Evolutionary conservation across 2,113 vertebrate genomes (phyloP).

Genomic region (Zosterops pallidus): DNA sequence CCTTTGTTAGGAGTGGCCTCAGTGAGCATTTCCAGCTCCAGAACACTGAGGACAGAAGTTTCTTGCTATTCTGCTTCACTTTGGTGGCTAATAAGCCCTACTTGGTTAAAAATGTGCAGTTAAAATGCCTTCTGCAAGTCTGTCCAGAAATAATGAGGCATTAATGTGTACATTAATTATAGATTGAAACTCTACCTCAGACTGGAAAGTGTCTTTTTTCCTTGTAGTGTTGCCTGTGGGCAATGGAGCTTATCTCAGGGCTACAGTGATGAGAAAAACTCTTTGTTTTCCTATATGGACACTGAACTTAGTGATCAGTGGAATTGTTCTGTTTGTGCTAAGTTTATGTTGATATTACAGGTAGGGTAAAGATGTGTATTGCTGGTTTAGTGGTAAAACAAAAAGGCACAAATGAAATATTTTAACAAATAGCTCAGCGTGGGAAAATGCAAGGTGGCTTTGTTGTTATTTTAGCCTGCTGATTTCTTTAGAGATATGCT

Average conservation of each 20-base stretch:
- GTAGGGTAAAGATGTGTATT: background rate
- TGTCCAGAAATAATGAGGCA: background rate
- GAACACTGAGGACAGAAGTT: background rate
- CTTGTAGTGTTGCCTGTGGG: background rate
- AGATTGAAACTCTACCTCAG: background rate
- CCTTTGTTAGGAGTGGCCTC: background rate
- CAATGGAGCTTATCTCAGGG: background rate
- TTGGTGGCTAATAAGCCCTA: background rate
- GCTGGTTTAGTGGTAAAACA: background rate
- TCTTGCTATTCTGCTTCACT: background rate
- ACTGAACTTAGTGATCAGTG: background rate
- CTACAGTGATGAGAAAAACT: background rate
- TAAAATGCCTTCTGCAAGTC: conserved; percentile 1
- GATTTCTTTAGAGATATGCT: background rate
- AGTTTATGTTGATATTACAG: background rate
- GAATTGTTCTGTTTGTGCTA: background rate
- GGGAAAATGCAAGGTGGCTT: background rate
- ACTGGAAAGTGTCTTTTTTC: background rate
- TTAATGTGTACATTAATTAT: background rate
- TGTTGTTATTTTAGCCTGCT: background rate
- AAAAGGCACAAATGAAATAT: background rate
- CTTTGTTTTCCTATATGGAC: background rate
- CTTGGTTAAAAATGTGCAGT: conserved; percentile 1
- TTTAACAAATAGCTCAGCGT: background rate
- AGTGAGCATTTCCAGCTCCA: background rate